Evolutionary conservation across 2,888 invertebrate species (phyloP), one percentile per base, ranked within the genome.

Genomic region (Diloba caeruleocephala): DNA sequence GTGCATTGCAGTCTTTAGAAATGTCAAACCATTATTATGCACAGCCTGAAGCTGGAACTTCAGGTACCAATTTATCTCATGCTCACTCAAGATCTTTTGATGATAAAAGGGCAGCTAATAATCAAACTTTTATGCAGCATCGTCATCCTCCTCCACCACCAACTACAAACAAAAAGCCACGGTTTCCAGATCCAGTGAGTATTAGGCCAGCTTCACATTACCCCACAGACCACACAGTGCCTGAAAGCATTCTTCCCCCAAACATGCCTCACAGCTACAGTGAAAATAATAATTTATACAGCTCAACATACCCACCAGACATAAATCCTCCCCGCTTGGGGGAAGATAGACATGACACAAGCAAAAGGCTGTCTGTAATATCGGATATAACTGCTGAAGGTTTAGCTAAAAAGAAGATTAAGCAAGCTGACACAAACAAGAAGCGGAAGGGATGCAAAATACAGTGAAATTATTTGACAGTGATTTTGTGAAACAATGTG

Each of bases 151-250:
- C 93, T 1, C 90, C 85, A 1, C 92, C 88, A 1, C 93, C 93
- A 0, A 69, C 82, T 0, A 76, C 84, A 0, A 82, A 83, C 1
- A 93, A 92, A 57, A 93, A 93, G 58, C 93, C 93, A n/a, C 79
- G 93, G 8, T 93, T 93, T 41, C 93, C 93, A 0, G 93, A 93
- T 46, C 93, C 93, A 3, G 82, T 93, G 10, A 91, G 92, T 59
- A 93, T 93, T 28, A 78, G 93, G 38, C 92, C 93, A 0, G 93
- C 93, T 0, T 93, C 93, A 0, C 92, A 92, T 64, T 93, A 93
- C 43, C 87, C 92, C 1, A 84, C 87, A 3, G 92, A 89, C 10
- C 76, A 85, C 46, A 53, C 68, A 1, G 62, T 79, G 8, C 75
- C 70, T 13, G 84, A 87, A 1, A 74, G 49, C 15, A 68, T 71